Conservation (phyloP, 2,797 vertebrate genomes). For the Jordanella pulchra region DNA sequence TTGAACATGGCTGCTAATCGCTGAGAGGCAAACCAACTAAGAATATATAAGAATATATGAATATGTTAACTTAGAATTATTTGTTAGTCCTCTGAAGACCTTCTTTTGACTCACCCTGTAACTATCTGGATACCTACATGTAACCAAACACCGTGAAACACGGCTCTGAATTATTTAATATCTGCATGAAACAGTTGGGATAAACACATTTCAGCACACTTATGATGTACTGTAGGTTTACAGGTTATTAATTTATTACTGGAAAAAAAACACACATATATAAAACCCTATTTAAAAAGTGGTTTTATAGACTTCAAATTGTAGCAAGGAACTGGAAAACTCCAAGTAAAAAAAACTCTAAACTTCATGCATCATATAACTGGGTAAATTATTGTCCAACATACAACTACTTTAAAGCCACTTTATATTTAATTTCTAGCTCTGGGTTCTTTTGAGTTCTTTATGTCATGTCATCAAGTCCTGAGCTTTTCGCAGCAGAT, state of each 20-base stretch:
- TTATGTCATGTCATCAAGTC: background rate
- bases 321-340: background rate
- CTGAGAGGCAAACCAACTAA: conserved; percentile 61
- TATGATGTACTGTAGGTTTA: background rate
- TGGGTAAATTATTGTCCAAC: background rate
- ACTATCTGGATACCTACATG: conserved; percentile 48
- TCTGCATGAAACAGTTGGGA: conserved; percentile 24
- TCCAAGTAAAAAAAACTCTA: background rate
- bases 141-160: conserved; percentile 51
- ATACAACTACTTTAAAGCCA: background rate
- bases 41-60: conserved; percentile 71
- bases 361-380: background rate
- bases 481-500: background rate
- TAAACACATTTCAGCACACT: conserved; percentile 46
- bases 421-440: background rate
- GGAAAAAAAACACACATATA: background rate
- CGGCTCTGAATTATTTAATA: conserved; percentile 58
- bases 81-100: conserved; percentile 56
- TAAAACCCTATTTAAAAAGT: background rate
- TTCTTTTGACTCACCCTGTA: conserved; percentile 51
- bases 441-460: too few relatives aligned
- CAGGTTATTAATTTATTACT: background rate
- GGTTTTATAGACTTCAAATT: background rate
- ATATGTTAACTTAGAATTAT: conserved; percentile 54
- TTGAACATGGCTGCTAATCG: conserved; percentile 52